Base-by-base conservation (phyloP, 2,888 invertebrate genomes). In the Oscheius myriophilus region DNA sequence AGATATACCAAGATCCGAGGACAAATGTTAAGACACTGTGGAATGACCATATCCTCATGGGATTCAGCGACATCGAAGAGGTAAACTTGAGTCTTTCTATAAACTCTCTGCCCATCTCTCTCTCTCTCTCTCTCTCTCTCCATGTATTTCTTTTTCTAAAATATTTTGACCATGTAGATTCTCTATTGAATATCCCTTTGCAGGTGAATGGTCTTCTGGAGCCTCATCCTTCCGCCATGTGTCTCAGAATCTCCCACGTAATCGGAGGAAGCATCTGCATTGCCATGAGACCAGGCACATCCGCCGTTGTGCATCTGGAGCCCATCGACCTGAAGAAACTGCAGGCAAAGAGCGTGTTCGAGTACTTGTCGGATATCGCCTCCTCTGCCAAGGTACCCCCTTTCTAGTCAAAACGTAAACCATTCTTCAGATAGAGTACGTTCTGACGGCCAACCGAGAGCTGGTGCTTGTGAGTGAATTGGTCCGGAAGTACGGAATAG, bases 311-410 rank as follows among this genome's bases (percentile, higher is more conserved):
- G 49, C 85, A 85, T 64, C 67, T 85, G 69, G 85, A 85, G 68
- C 85, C 85, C 55, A 68, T 85, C 25, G 85, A 85, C 39, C 54
- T 85, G 67, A 85, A 86, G 67, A 82, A 79, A 43, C 72, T 85
- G 57, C 85, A 85, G 69, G 76, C 83, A 7, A 86, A 86, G 61
- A 82, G 82, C 61, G 71, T 86, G 16, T 69, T 75, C 45, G 85
- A 85, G 58, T 86, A 86, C 57, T 57, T 85, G 59, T 64, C 80
- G 1, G 85, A 85, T 62, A 85, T 85, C 61, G 84, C 84, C 4
- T 73, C 76, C 26, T 81, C 84, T 2, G 83, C 85, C 52, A 83
- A 85, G 69, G 80, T 82, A 25, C 18, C 59, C 33, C 25, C 18
- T 55, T 33, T 9, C n/a, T 11, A 41, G n/a, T 11, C 16, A 45